A percentile compares a stretch with the other conserved stretches of the same genome.
Conservation (phyloP, 2,888 invertebrate species). For the Nebria salina region DNA sequence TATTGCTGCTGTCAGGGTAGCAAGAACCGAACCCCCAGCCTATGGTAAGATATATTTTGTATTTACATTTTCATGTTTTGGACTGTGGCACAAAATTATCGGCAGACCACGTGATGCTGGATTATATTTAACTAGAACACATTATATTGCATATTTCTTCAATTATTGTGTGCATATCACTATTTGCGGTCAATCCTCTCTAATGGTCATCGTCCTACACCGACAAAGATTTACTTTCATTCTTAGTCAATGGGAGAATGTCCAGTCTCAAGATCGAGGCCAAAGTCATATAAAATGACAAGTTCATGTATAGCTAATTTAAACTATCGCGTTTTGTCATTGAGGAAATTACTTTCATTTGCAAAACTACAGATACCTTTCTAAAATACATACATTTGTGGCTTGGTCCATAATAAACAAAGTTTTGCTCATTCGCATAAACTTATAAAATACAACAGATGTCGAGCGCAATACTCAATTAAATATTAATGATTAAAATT, state of each 20-base stretch:
- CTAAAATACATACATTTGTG: constrained; percentile 14
- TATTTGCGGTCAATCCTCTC: constrained; percentile 3
- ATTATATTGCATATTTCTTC: no score
- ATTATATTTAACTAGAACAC: background rate
- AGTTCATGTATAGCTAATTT: constrained; percentile 38
- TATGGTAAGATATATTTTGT: constrained; percentile 32
- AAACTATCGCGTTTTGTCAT: constrained; percentile 2
- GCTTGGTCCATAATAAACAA: background rate
- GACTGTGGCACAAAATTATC: background rate
- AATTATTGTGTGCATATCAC: background rate
- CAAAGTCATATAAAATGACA: constrained; percentile 16
- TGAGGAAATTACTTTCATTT: constrained; percentile 21
- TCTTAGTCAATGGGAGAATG: constrained; percentile 18
- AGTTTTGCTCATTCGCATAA: no score
- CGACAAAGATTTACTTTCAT: constrained; percentile 26
- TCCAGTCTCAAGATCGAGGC: constrained; percentile 26
- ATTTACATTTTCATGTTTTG: background rate
- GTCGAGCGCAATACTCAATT: background rate
- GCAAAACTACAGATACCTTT: constrained; percentile 25
- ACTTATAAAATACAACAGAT: no score
- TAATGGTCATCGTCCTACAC: constrained; percentile 12
- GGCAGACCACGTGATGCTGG: background rate
- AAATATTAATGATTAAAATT: background rate
- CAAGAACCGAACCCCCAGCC: constrained; percentile 32
- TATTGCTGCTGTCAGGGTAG: constrained; percentile 13